Evolutionary conservation across 2,888 invertebrate species (phyloP).

Genomic region (Frankliniella intonsa): DNA sequence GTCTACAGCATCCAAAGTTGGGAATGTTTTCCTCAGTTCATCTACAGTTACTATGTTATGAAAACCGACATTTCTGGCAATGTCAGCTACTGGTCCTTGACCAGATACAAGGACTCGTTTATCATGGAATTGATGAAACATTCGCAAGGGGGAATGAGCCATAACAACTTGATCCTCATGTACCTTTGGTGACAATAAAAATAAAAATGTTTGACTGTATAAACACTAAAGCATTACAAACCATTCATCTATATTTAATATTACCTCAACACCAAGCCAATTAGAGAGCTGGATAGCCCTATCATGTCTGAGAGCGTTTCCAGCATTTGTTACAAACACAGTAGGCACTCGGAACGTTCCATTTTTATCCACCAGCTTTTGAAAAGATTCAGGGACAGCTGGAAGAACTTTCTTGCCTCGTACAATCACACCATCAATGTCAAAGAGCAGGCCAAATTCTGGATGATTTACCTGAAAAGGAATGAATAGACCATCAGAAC

Average conservation of each 20-base stretch:
- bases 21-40: conserved; percentile 53
- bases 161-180: conserved; percentile 58
- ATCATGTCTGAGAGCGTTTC: conserved; percentile 54
- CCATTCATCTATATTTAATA: conserved; percentile 27
- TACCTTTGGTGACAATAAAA: conserved; percentile 45
- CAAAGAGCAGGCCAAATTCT: conserved; percentile 60
- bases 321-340: conserved; percentile 62
- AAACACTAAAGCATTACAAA: background rate
- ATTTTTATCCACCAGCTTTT: conserved; percentile 49
- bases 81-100: conserved; percentile 53
- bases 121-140: conserved; percentile 57
- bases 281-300: conserved; percentile 57
- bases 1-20: conserved; percentile 58
- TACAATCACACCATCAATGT: conserved; percentile 64
- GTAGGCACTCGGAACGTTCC: conserved; percentile 58
- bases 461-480: conserved; percentile 38
- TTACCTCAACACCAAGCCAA: conserved; percentile 55
- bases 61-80: conserved; percentile 57
- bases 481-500: too few relatives aligned
- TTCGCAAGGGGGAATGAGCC: conserved; percentile 59
- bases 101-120: conserved; percentile 59
- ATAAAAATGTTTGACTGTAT: background rate
- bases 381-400: conserved; percentile 55
- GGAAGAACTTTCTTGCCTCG: conserved; percentile 57
- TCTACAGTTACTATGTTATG: conserved; percentile 55